Conservation (phyloP, 2,797 vertebrate species). For the Pseudocheirus occidentalis region DNA sequence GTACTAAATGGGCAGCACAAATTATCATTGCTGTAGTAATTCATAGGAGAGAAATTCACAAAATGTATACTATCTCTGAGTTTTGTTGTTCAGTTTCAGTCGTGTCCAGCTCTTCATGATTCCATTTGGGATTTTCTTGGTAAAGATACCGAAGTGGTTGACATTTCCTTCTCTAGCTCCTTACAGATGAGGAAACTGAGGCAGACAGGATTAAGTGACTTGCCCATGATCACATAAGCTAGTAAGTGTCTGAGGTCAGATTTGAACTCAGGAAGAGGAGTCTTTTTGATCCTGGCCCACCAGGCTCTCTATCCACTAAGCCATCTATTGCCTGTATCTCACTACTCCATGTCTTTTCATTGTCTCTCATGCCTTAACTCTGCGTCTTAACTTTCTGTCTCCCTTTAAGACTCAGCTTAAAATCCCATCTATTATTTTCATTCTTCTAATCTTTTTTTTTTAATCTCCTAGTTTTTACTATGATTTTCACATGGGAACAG, state of each 20-base stretch:
- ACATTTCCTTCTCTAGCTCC: no score
- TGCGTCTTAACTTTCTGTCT: not conserved
- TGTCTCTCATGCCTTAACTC: not conserved
- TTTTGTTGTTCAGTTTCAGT: not conserved
- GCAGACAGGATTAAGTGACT: not conserved
- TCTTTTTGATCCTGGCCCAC: not conserved
- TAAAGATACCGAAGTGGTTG: not conserved
- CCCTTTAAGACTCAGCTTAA: not conserved
- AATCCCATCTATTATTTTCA: not conserved
- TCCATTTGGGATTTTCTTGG: not conserved
- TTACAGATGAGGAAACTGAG: no score
- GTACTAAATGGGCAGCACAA: slow-evolving; percentile 37
- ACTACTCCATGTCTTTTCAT: not conserved
- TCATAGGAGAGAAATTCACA: slow-evolving; percentile 13
- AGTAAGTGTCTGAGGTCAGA: not conserved
- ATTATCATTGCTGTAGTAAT: slow-evolving; percentile 32
- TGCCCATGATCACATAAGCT: not conserved
- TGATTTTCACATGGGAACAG: no score
- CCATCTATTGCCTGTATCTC: not conserved
- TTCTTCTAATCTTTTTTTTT: not conserved
- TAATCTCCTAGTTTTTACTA: not conserved
- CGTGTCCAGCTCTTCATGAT: not conserved
- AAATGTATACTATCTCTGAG: not conserved
- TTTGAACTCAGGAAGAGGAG: not conserved
- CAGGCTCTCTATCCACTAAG: not conserved